Conservation (phyloP, 2,797 vertebrate species). For the Diplodus puntazzo region DNA sequence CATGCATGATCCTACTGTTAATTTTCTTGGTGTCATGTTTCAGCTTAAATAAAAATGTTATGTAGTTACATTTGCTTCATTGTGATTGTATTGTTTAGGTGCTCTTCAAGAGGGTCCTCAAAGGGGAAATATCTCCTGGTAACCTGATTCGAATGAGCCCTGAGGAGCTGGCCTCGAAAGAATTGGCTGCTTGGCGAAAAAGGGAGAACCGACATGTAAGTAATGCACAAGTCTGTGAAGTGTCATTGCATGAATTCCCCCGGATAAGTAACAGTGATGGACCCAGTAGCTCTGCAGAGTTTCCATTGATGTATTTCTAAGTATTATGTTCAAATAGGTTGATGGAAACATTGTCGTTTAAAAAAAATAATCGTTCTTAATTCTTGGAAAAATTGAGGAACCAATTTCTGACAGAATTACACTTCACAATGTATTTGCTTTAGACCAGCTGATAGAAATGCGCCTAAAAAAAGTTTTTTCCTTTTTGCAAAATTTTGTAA, state of each 20-base stretch:
- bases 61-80: not conserved
- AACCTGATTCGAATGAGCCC: slow-evolving; percentile 98
- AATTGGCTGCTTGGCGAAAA: slow-evolving; percentile 97
- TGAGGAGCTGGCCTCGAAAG: slow-evolving; percentile 97
- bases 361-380: too few species aligned
- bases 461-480: too few species aligned
- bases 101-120: slow-evolving; percentile 95
- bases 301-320: too few species aligned
- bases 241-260: not conserved
- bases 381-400: too few species aligned
- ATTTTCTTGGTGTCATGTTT: slow-evolving; percentile 69
- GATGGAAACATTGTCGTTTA: too few species aligned
- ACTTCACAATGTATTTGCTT: too few species aligned
- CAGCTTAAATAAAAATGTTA: not conserved
- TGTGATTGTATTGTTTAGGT: slow-evolving; percentile 75
- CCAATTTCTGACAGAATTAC: too few species aligned
- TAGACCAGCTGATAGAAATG: too few species aligned
- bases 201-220: slow-evolving; percentile 98
- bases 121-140: slow-evolving; percentile 95
- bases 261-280: not conserved
- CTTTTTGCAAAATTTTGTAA: too few species aligned
- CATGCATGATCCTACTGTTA: not conserved
- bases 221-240: slow-evolving; percentile 6
- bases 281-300: not conserved
- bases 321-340: too few species aligned